Conservation (phyloP, 2,888 invertebrate genomes). For the Oscheius sp. region DNA sequence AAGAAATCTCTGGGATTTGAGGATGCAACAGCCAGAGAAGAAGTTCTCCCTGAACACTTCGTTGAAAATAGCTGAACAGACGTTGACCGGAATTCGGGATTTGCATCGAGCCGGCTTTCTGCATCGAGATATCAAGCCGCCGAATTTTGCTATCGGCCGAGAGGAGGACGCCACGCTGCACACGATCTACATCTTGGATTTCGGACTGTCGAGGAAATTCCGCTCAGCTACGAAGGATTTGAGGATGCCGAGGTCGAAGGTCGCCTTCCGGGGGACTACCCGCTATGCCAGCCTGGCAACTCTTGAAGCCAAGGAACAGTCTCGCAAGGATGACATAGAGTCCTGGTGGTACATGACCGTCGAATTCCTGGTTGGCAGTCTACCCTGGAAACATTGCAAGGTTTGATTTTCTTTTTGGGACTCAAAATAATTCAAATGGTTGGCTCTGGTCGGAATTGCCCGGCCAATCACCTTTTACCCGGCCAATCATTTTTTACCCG, state of each 20-base stretch:
- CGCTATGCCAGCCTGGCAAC: slow-evolving; percentile 48
- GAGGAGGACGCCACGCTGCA: slow-evolving; percentile 41
- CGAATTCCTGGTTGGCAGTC: slow-evolving; percentile 42
- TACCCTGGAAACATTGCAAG: slow-evolving; percentile 47
- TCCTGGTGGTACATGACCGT: slow-evolving; percentile 56
- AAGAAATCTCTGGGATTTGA: slow-evolving; percentile 63
- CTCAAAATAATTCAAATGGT: too few species aligned
- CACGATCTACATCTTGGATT: slow-evolving; percentile 48
- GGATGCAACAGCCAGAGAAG: slow-evolving; percentile 41
- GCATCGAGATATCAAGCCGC: slow-evolving; percentile 60
- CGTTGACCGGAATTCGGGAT: slow-evolving; percentile 49
- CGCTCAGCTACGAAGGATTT: slow-evolving; percentile 37
- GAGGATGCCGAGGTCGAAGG: slow-evolving; percentile 40
- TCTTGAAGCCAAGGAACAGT: slow-evolving; percentile 47
- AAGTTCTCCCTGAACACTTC: slow-evolving; percentile 41
- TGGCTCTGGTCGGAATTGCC: too few species aligned
- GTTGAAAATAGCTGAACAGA: slow-evolving; percentile 50
- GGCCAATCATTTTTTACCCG: too few species aligned
- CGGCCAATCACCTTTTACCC: too few species aligned
- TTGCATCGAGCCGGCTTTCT: slow-evolving; percentile 45
- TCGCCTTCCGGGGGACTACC: slow-evolving; percentile 50
- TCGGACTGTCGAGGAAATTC: slow-evolving; percentile 47
- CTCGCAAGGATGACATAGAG: slow-evolving; percentile 52
- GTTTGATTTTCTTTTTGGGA: not conserved
- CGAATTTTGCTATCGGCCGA: slow-evolving; percentile 53